Percentiles rank a stretch among this genome's conserved stretches.
Conservation (phyloP, 2,113 vertebrate genomes). For the Philantomba maxwellii region DNA sequence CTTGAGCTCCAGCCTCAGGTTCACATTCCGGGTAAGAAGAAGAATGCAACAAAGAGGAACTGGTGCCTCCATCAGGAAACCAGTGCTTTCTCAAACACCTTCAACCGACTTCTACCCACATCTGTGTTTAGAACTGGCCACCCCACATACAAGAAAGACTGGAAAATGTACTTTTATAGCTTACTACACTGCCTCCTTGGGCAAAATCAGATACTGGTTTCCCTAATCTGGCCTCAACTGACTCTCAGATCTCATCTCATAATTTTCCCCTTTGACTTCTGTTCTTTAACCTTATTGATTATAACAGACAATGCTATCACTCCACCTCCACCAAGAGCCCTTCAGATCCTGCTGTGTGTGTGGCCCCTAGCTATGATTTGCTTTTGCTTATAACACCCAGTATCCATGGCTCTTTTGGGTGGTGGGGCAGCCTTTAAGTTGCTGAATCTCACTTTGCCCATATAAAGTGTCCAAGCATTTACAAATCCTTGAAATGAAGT, state of each 20-base stretch:
- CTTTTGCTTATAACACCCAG: neutral
- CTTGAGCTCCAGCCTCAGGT: neutral
- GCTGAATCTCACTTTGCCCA: neutral
- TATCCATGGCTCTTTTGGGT: neutral
- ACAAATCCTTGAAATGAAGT: neutral
- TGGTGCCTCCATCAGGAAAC: neutral
- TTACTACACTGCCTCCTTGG: neutral
- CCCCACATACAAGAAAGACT: neutral
- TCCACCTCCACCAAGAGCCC: neutral
- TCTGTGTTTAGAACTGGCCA: neutral
- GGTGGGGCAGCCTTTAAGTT: neutral
- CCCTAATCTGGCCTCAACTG: neutral
- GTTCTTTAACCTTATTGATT: neutral
- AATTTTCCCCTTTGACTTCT: neutral
- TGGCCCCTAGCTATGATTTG: neutral
- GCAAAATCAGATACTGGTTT: neutral
- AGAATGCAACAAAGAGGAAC: neutral
- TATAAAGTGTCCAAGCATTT: neutral
- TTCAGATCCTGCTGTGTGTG: too few species aligned
- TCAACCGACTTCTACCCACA: neutral
- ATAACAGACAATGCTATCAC: neutral
- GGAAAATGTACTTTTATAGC: neutral
- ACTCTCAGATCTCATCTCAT: neutral
- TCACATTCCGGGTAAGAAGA: neutral
- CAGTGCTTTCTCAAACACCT: neutral